phyloP scores from a whole-genome alignment of 2,797 vertebrate genomes.

The Selene dorsalis region DNA sequence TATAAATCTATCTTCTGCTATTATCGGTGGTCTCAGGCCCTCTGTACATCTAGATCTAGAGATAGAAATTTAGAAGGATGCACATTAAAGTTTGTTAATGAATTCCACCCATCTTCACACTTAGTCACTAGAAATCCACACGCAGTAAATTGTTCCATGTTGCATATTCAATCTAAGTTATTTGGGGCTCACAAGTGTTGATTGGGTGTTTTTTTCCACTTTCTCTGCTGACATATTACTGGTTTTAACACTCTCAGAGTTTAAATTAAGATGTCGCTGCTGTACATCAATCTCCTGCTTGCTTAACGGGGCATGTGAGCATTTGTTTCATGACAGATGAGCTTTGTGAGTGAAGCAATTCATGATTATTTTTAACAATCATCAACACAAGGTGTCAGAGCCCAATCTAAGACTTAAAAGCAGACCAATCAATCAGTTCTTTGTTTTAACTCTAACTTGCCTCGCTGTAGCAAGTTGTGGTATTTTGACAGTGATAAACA shows the following conservation, averaged over 20 bases:
- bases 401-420: not conserved
- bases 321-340: not conserved
- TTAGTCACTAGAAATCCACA: not conserved
- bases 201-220: constrained; percentile 37
- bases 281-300: not conserved
- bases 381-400: not conserved
- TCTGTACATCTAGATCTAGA: not conserved
- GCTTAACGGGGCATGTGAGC: constrained; percentile 2
- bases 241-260: constrained; percentile 30
- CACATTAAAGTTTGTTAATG: not conserved
- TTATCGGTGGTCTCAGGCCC: not conserved
- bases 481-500: too few relatives aligned
- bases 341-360: not conserved
- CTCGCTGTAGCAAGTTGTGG: too few relatives aligned
- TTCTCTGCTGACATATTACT: constrained; percentile 1
- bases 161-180: constrained; percentile 33
- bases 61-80: not conserved
- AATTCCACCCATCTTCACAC: constrained; percentile 16
- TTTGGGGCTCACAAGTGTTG: constrained; percentile 48
- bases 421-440: not conserved
- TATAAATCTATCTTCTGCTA: not conserved
- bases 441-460: not conserved
- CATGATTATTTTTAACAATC: not conserved
- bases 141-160: not conserved
- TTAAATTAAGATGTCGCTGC: constrained; percentile 21